Base-by-base conservation (phyloP, 2,888 invertebrate species). In the Dromius quadrimaculatus region DNA sequence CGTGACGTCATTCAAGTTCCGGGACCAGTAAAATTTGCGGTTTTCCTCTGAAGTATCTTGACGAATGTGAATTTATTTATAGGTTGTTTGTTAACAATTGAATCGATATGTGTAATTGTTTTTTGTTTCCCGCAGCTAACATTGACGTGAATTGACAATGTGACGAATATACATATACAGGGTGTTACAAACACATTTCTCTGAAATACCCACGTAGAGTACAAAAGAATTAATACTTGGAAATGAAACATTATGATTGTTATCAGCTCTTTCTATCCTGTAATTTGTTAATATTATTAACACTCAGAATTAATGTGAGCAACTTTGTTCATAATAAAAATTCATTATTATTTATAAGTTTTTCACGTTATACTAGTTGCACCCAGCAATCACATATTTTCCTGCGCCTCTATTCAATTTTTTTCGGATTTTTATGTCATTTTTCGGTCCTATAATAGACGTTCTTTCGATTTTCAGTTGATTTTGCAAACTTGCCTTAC, bases 251-350 rank as follows among this genome's bases (percentile, higher is more conserved):
- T 41, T 41, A 41, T 61, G 41, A 61, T 61, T 41, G 50, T 54
- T 54, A 54, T 54, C 50, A 28, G 13, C 28, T 32, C 50, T 54
- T 54, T 54, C 28, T 17, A 28, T 11, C 6, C 50, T 54, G 6
- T 54, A 54, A 54, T 54, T 54, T 54, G 28, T 54, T 54, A 54
- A 54, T 54, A 54, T 54, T 54, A 54, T 28, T 47, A 50, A 41
- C 41, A 41, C 15, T 11, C 15, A 41, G 41, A 41, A 50, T 50
- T 50, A 54, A 28, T 54, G 23, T 47, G 15, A 23, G 28, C 50
- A 28, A 13, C 50, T 54, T 50, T 28, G 28, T 54, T 54, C 50
- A 54, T 28, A 54, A 54, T 11, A 28, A 15, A 23, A 54, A 54
- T 54, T 32, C 15, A 54, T 15, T 50, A 50, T 54, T 28, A 54